phyloP scores from a whole-genome alignment of 2,113 vertebrate species.

The Laticauda laticaudata region DNA sequence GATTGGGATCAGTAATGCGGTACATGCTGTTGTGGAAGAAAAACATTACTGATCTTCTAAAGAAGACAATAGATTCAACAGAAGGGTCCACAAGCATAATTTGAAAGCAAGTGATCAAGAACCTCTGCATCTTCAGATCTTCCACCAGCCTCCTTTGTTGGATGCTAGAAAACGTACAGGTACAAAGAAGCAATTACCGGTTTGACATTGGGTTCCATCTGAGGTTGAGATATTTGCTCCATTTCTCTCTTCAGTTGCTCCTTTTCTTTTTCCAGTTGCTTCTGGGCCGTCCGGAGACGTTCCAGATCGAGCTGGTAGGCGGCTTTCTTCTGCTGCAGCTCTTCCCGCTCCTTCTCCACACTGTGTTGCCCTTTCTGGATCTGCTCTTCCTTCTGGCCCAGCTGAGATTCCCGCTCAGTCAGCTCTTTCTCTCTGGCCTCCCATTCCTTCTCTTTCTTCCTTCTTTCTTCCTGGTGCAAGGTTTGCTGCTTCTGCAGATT shows the following conservation, averaged over 20 bases:
- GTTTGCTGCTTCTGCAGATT: conserved; percentile 87
- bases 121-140: neutral
- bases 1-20: neutral
- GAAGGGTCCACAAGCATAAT: too few relatives aligned
- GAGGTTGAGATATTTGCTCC: conserved; percentile 71
- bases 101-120: neutral
- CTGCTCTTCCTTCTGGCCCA: conserved; percentile 76
- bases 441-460: conserved; percentile 81
- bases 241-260: conserved; percentile 76
- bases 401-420: conserved; percentile 70
- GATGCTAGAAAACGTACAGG: fast-evolving
- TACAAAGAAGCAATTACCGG: conserved; percentile 43
- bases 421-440: conserved; percentile 81
- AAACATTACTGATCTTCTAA: neutral
- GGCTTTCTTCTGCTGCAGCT: conserved; percentile 75
- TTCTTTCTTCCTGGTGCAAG: conserved; percentile 84
- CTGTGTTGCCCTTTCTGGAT: conserved; percentile 68
- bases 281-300: conserved; percentile 81
- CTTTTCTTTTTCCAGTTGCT: conserved; percentile 84
- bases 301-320: conserved; percentile 87
- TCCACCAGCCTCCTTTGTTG: neutral
- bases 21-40: too few relatives aligned
- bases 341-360: conserved; percentile 74
- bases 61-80: neutral
- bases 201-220: conserved; percentile 37